phyloP scores from a whole-genome alignment of 2,113 vertebrate species.

The Conger conger region DNA sequence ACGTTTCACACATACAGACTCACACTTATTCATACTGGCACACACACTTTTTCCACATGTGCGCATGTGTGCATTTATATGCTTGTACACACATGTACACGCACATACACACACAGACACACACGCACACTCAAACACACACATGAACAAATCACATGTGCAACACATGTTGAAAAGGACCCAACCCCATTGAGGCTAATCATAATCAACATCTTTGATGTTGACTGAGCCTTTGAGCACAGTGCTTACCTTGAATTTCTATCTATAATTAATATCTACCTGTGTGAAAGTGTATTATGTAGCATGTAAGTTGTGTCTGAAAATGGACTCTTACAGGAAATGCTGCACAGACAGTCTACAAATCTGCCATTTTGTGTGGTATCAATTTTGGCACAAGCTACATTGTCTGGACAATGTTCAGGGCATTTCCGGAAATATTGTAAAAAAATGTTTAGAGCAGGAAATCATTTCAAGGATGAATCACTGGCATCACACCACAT shows the following conservation, averaged over 20 bases:
- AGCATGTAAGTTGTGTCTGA: background rate
- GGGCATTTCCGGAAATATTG: background rate
- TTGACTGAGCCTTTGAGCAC: no score
- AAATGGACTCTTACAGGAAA: background rate
- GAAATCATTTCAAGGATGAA: background rate
- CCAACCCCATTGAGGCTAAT: no score
- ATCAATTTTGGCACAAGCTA: background rate
- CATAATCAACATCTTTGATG: background rate
- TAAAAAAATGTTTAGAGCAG: background rate
- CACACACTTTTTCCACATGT: no score
- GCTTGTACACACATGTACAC: no score
- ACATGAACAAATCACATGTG: no score
- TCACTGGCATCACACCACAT: background rate
- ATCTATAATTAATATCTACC: background rate
- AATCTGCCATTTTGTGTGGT: background rate
- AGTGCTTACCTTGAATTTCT: background rate
- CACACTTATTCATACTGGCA: no score
- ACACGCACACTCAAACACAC: background rate
- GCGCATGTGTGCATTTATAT: no score
- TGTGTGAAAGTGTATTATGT: background rate
- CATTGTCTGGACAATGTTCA: background rate
- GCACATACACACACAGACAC: background rate
- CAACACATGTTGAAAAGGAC: no score
- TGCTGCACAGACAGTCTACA: background rate
- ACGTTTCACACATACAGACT: no score